Base-by-base conservation (phyloP, 2,113 vertebrate species). In the Casuarius casuarius region DNA sequence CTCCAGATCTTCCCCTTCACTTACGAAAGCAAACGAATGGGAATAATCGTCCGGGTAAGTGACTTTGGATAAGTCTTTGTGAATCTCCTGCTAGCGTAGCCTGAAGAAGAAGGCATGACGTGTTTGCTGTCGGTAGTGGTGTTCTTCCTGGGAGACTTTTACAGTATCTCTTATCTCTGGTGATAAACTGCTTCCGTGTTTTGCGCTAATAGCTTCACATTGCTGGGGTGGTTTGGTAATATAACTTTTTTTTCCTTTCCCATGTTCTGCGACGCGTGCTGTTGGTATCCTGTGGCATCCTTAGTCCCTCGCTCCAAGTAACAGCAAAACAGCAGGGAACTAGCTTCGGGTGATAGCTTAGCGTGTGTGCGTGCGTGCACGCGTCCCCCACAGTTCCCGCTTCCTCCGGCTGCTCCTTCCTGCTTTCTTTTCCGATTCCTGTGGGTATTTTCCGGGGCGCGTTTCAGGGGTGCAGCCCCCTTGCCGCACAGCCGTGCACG, bases 21-120 rank as follows among this genome's bases (percentile, higher is more conserved):
- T 54, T 99, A 99, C 0, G 99, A 99, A 96, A 99, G 99, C 98
- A 99, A 99, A 66, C 98, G 99, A 71, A 99, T 99, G 99, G 99
- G 99, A 59, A 98, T 99, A 87, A 99, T 99, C 9, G 99, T 99
- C 61, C 94, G 99, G 79, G 99, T 99, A 93, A 99, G 99, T 97
- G 48, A 48, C 22, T 31, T 8, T 0, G 6, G 7, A 9, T 26
- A 38, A 23, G 20, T 14, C 67, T 40, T 9, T 46, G 26, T 51
- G 38, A 31, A 14, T 46, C 52, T 90, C 51, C 33, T 40, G 54
- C 10, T 76, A 20, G 31, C 2, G 0, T 13, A 46, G 35, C 1
- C 1, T 33, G 52, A 42, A 51, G 51, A 52, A 51, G 54, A 58
- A 28, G 25, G 8, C 7, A 10, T 3, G 17, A n/a, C 58, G 15